phyloP scores from a whole-genome alignment of 2,113 vertebrate species.

The Macrotus californicus region DNA sequence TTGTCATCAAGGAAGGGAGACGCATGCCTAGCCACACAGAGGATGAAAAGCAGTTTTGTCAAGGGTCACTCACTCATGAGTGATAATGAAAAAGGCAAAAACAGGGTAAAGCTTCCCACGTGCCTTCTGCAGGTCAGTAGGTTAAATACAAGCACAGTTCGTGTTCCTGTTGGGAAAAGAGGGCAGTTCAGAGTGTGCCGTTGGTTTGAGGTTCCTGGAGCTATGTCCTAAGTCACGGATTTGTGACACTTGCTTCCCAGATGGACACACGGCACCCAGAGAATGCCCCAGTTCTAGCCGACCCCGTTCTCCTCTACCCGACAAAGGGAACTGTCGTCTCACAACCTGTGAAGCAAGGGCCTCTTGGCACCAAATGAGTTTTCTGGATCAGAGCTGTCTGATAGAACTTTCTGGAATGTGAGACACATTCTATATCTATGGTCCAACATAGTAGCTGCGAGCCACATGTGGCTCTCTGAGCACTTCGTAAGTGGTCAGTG shows the following conservation, averaged over 20 bases:
- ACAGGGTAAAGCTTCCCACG: background rate
- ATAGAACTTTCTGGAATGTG: background rate
- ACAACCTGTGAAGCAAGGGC: background rate
- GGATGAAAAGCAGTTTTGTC: background rate
- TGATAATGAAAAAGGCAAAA: background rate
- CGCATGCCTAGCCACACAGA: background rate
- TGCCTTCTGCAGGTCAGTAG: background rate
- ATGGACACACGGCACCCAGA: background rate
- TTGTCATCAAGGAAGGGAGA: background rate
- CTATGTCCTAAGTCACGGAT: background rate
- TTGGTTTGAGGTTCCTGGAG: background rate
- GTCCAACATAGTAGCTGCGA: background rate
- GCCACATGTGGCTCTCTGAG: background rate
- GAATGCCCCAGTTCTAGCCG: background rate
- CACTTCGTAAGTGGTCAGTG: background rate
- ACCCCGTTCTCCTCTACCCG: background rate
- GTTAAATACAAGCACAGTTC: background rate
- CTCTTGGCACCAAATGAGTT: background rate
- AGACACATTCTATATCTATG: background rate
- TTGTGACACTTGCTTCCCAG: too few relatives aligned
- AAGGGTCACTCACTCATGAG: fast-evolving
- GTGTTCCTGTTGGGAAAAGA: background rate
- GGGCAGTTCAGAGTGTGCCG: background rate
- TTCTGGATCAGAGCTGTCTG: background rate
- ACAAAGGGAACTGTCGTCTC: background rate